Evolutionary conservation across 2,888 invertebrate species (phyloP).

Genomic region (Melanargia galathea): DNA sequence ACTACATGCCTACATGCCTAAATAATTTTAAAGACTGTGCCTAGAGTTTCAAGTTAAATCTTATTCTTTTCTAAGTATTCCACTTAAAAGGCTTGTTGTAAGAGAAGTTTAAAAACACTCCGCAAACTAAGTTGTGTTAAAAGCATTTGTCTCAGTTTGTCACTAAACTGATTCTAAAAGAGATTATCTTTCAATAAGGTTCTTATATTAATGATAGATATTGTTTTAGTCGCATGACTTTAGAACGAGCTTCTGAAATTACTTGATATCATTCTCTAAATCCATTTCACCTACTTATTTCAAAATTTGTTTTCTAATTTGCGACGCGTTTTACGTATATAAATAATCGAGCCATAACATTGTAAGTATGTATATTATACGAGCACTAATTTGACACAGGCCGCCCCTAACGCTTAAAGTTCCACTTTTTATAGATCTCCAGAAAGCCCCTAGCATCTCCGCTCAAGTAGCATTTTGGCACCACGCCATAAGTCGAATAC

Average conservation of each 20-base stretch:
- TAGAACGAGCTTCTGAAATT: too few relatives aligned
- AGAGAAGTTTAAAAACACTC: not conserved
- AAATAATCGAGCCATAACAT: too few relatives aligned
- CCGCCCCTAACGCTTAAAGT: slow-evolving; percentile 27
- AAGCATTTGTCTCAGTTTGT: not conserved
- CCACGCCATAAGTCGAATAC: slow-evolving; percentile 41
- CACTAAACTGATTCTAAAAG: not conserved
- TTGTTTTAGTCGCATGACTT: not conserved
- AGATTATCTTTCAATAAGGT: not conserved
- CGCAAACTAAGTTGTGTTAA: not conserved
- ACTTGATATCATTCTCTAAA: too few relatives aligned
- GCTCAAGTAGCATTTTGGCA: slow-evolving; percentile 46
- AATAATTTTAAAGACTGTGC: not conserved
- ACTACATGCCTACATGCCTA: not conserved
- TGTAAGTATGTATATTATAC: too few relatives aligned
- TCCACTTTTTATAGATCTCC: slow-evolving; percentile 29
- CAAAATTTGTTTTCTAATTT: not conserved
- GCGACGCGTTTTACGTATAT: not conserved
- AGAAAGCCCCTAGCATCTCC: slow-evolving; percentile 40
- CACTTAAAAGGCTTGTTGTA: not conserved
- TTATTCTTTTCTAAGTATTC: not conserved
- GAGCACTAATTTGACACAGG: not conserved
- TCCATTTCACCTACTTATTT: too few relatives aligned
- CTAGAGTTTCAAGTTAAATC: not conserved
- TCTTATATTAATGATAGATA: too few relatives aligned